A percentile compares a stretch with the other conserved stretches of the same genome.
Evolutionary conservation across 1,140 invertebrate genomes (phyloP).

Genomic region (Drosophila kikkawai): DNA sequence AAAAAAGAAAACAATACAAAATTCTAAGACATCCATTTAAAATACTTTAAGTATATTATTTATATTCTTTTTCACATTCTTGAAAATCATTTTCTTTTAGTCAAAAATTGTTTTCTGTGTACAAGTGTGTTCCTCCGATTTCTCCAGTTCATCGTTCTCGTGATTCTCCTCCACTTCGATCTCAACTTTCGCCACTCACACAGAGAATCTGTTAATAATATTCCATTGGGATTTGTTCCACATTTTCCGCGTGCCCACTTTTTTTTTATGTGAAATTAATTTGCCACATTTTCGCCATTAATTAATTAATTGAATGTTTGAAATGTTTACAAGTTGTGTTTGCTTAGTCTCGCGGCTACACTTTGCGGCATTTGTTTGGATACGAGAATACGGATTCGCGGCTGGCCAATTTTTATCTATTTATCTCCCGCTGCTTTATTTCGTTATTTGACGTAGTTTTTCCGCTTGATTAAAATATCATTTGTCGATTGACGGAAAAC

Average conservation of each 20-base stretch:
- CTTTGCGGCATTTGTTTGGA: slow-evolving; percentile 38
- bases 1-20: background rate
- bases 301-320: slow-evolving; percentile 76
- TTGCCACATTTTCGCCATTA: slow-evolving; percentile 75
- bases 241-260: slow-evolving; percentile 37
- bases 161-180: slow-evolving; percentile 42
- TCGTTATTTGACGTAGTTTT: slow-evolving; percentile 81
- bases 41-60: background rate
- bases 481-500: slow-evolving; percentile 46
- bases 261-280: slow-evolving; percentile 78
- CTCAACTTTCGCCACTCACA: slow-evolving; percentile 48
- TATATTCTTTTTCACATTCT: background rate
- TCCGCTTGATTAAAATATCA: slow-evolving; percentile 74
- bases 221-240: slow-evolving; percentile 30
- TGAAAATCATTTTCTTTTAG: background rate
- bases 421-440: slow-evolving; percentile 81
- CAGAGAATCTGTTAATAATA: slow-evolving; percentile 56
- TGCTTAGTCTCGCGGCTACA: slow-evolving; percentile 26
- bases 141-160: slow-evolving; percentile 14
- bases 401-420: slow-evolving; percentile 76
- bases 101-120: background rate
- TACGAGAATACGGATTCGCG: slow-evolving; percentile 14
- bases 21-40: background rate
- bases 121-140: background rate
- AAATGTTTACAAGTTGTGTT: slow-evolving; percentile 72